Conservation (phyloP, 2,888 invertebrate genomes). For the Neoaliturus tenellus region DNA sequence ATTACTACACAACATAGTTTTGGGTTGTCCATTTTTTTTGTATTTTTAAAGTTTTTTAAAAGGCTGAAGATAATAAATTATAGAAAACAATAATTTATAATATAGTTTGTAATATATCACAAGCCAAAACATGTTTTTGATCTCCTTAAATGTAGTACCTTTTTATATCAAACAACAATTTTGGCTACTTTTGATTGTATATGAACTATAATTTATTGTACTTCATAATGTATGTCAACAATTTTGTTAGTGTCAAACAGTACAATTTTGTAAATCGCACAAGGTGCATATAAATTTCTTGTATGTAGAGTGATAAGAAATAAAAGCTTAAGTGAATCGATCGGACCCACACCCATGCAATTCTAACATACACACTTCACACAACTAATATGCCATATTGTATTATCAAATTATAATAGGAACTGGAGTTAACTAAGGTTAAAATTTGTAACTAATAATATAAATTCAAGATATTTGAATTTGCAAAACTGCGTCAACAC, state of each 20-base stretch:
- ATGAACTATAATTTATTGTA: slow-evolving; percentile 57
- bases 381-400: slow-evolving; percentile 61
- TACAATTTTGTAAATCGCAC: slow-evolving; percentile 57
- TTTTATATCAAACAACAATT: slow-evolving; percentile 65
- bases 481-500: slow-evolving; percentile 22
- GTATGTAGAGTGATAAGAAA: slow-evolving; percentile 53
- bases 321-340: slow-evolving; percentile 57
- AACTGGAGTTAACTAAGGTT: slow-evolving; percentile 48
- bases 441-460: slow-evolving; percentile 25
- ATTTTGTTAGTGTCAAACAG: slow-evolving; percentile 58
- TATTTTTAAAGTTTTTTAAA: slow-evolving; percentile 61
- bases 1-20: slow-evolving; percentile 67
- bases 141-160: slow-evolving; percentile 56
- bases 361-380: slow-evolving; percentile 58
- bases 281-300: slow-evolving; percentile 53
- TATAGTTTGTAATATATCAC: slow-evolving; percentile 62
- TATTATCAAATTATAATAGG: slow-evolving; percentile 58
- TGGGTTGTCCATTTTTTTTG: slow-evolving; percentile 66
- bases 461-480: slow-evolving; percentile 8
- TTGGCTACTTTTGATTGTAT: slow-evolving; percentile 59
- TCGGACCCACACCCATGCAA: slow-evolving; percentile 60
- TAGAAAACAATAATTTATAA: slow-evolving; percentile 64
- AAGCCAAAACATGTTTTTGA: slow-evolving; percentile 64
- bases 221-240: slow-evolving; percentile 60
- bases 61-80: slow-evolving; percentile 64